Evolutionary conservation across 2,797 vertebrate genomes (phyloP).

Genomic region (Gallirallus australis): DNA sequence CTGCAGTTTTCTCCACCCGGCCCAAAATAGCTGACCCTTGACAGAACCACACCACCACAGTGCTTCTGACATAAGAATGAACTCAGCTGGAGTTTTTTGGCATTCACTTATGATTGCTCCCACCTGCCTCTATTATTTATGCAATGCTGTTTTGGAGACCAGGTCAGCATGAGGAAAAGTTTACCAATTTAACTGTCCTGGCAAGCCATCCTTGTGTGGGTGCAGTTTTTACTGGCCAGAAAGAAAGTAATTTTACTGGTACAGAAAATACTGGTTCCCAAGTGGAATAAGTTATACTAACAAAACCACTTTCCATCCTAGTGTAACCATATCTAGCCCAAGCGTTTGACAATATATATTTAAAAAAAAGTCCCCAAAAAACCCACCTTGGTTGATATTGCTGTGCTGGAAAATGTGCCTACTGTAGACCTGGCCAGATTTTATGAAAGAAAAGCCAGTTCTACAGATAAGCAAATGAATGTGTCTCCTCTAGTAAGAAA

Average conservation of each 20-base stretch:
- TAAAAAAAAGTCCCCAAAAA: no score
- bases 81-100: slow-evolving; percentile 44
- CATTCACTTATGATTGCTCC: slow-evolving; percentile 20
- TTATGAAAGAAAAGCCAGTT: background rate
- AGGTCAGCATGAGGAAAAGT: slow-evolving; percentile 46
- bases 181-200: slow-evolving; percentile 16
- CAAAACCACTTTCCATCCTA: background rate
- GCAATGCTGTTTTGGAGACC: slow-evolving; percentile 39
- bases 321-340: background rate
- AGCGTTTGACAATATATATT: background rate
- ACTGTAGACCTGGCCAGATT: background rate
- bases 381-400: background rate
- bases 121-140: slow-evolving; percentile 57
- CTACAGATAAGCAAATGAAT: background rate
- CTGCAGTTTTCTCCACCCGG: background rate
- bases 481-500: background rate
- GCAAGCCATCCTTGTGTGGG: slow-evolving; percentile 2
- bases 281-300: background rate
- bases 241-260: background rate
- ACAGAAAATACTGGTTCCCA: background rate
- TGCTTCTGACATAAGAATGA: slow-evolving; percentile 47
- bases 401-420: background rate
- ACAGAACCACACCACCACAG: background rate
- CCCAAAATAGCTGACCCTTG: slow-evolving; percentile 50
- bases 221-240: background rate